Base-by-base conservation (phyloP, 2,888 invertebrate genomes). In the Argyresthia goedartella region DNA sequence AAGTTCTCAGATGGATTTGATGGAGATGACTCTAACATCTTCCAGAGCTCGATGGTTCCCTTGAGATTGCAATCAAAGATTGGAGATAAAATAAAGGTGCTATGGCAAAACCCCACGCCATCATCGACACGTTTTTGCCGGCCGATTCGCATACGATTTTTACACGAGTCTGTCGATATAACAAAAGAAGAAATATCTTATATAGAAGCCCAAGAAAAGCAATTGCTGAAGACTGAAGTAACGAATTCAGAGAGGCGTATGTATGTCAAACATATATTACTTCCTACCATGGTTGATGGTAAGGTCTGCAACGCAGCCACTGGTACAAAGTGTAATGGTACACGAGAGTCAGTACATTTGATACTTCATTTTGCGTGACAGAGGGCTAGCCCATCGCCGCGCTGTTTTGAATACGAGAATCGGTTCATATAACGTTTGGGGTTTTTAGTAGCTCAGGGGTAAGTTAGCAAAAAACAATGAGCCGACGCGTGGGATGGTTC, bases 241-340 rank as follows among this genome's bases (percentile, higher is more conserved):
- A 41, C 41, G 41, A 41, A 41, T 41, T 41, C 41, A 41, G 41
- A 10, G 41, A 41, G 41, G 41, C 41, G 41, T 41, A 41, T 41
- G 41, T 41, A 41, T 41, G 41, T 41, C 41, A 41, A 41, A 41
- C 41, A 41, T 41, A 41, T 41, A 41, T 41, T 41, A 41, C 41
- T 41, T 41, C 41, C 41, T 7, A 63, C 62, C 35, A 64, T 64
- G 67, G 54, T 69, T 11, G 65, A 69, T 53, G 67, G 60, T 7
- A 72, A 71, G 54, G 64, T 71, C 0, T 68, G 62, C 52, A 70
- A 71, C 57, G 67, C 67, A 35, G 65, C 64, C n/a, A 52, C 52
- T n/a, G 42, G 42, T n/a, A 52, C 52, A n/a, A 52, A 25, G n/a
- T n/a, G n/a, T n/a, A n/a, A n/a, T n/a, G n/a, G n/a, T n/a, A n/a